Evolutionary conservation across 2,888 invertebrate genomes (phyloP), one percentile per base, ranked within the genome.

Genomic region (Diarsia rubi): DNA sequence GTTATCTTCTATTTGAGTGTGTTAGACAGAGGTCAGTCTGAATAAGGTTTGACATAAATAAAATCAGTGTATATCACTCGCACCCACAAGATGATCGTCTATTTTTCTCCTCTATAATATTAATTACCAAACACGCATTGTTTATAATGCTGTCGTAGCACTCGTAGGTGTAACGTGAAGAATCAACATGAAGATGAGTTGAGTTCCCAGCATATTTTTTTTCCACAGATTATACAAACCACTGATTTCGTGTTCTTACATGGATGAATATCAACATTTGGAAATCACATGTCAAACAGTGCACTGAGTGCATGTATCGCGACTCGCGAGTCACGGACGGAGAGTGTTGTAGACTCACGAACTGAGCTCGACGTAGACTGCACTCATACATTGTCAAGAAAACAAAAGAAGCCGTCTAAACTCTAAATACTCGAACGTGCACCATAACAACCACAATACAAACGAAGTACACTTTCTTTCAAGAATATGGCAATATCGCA

Each of bases 281-380:
- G 67, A 79, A 82, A 86, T 73, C 75, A 66, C 65, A 71, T 83
- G 80, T 73, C 75, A 77, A 72, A 69, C 54, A 73, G 72, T 88
- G 88, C 86, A 85, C 19, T 64, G 66, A 71, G 69, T 74, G 83
- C 82, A 87, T 88, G 88, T 69, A 84, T 73, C 65, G 75, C 79
- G 47, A 86, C 83, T 73, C 65, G 75, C 79, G 47, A 86, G 85
- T 88, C 88, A 88, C 89, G 89, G 70, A 83, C 81, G 70, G 79
- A 82, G 79, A 85, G 79, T 57, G 67, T 11, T 73, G 62, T 64
- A 57, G 37, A 72, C 68, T 88, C 87, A 87, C 88, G 87, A 85
- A 73, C 66, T 82, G 52, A 73, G 64, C 47, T 44, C 47, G 57
- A 71, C 68, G 45, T 72, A 79, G 69, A 49, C 49, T 75, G 81